Evolutionary conservation across 2,797 vertebrate genomes (phyloP).

Genomic region (Pangasius krempfi): DNA sequence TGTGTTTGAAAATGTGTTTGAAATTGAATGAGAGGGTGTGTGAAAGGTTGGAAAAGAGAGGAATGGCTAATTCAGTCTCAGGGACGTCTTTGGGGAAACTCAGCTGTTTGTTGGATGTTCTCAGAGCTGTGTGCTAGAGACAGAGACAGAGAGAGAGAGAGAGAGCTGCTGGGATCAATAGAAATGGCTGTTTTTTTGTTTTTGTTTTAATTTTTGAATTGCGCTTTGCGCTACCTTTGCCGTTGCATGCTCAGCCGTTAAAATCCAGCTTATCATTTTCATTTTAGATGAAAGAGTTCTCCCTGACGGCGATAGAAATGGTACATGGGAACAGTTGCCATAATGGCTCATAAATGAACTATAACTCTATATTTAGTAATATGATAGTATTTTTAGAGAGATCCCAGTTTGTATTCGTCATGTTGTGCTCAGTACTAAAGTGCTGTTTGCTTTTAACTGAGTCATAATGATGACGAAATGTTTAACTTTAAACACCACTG

Average conservation of each 20-base stretch:
- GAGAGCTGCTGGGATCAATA: conserved; percentile 29
- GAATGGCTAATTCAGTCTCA: conserved; percentile 15
- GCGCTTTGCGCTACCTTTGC: conserved; percentile 14
- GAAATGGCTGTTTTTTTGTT: conserved; percentile 33
- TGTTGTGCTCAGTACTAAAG: background rate
- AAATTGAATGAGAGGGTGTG: background rate
- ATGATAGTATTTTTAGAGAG: background rate
- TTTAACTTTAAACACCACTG: background rate
- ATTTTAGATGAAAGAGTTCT: background rate
- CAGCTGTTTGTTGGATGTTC: conserved; percentile 44
- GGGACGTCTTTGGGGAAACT: conserved; percentile 23
- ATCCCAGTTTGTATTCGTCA: background rate
- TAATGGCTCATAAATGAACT: background rate
- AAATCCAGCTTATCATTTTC: conserved; percentile 6
- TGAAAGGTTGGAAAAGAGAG: background rate
- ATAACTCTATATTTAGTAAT: background rate
- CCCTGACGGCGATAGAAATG: background rate
- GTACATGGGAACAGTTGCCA: background rate
- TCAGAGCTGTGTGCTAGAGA: conserved; percentile 25
- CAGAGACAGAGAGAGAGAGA: background rate
- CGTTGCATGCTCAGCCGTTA: background rate
- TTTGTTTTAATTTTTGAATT: conserved; percentile 13
- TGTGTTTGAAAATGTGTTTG: background rate
- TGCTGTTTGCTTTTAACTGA: background rate
- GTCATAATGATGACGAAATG: background rate